Conservation (phyloP, 2,113 vertebrate genomes). For the Pelecanoides urinatrix region DNA sequence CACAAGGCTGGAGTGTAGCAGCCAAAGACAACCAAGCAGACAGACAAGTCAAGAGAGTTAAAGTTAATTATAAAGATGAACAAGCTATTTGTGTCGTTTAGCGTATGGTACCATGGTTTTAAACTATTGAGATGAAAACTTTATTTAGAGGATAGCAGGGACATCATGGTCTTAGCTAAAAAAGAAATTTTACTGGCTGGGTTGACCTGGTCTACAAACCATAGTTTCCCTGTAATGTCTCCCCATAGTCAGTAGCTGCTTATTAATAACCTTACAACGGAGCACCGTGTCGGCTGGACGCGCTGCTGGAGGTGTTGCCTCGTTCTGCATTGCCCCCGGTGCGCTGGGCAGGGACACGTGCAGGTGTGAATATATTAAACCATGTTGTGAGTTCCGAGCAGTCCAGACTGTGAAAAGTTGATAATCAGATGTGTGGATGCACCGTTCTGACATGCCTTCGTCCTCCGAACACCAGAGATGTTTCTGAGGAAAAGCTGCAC, state of each 20-base stretch:
- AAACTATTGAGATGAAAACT: background rate
- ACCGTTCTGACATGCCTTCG: background rate
- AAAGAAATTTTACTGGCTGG: background rate
- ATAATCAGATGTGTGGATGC: background rate
- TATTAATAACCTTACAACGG: background rate
- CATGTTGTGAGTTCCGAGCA: background rate
- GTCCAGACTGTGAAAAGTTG: background rate
- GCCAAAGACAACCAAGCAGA: background rate
- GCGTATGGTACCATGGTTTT: background rate
- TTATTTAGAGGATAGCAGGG: background rate
- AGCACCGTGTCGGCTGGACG: background rate
- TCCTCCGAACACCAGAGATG: background rate
- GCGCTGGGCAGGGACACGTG: background rate
- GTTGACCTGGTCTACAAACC: background rate
- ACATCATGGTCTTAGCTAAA: background rate
- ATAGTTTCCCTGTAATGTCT: background rate
- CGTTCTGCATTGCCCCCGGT: background rate
- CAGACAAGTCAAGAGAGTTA: background rate
- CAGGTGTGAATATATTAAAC: background rate
- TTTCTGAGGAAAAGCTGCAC: background rate
- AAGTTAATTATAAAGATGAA: conserved; percentile 2
- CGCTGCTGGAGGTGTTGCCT: background rate
- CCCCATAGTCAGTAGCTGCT: background rate
- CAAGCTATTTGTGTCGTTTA: background rate
- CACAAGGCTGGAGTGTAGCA: background rate